Evolutionary conservation across 2,797 vertebrate genomes (phyloP), one percentile per base, ranked within the genome.

Genomic region (Pterois miles): DNA sequence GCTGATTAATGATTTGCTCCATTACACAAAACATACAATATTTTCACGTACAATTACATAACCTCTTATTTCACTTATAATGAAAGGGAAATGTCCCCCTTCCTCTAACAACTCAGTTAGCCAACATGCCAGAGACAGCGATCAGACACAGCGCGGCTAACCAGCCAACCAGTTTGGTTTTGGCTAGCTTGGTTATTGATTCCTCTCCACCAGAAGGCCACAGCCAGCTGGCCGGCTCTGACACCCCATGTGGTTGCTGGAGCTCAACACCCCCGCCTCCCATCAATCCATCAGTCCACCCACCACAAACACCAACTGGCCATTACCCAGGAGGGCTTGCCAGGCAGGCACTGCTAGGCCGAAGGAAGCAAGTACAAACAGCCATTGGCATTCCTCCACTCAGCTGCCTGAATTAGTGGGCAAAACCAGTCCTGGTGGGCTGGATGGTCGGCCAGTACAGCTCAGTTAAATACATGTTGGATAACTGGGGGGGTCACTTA

Each of bases 241-340:
- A 76, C 82, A 62, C 29, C 81, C 78, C 82, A 84, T 87, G 72
- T 74, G 83, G 73, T 78, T 71, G 71, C 78, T 80, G 73, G 64
- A 81, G 54, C 66, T 73, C 65, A 66, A 67, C 71, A 71, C 58
- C 70, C 66, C 80, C 78, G 60, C 66, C 86, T 74, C 82, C 85
- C 66, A 79, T 72, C 82, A 62, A 63, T 83, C 86, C 74, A 79
- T 74, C 84, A 78, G 52, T 78, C 79, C 69, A 78, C 86, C 78
- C 78, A 81, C 86, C 80, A 81, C 87, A 76, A 81, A 77, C 68
- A 83, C 82, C 57, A 78, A 71, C 65, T 71, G 88, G 84, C 83
- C 2, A 27, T 65, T 66, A 72, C 58, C 78, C 78, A 69, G 67
- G 34, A 63, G 34, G 76, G 54, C 48, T 56, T 54, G 69, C 78